A percentile compares a stretch with the other conserved stretches of the same genome.
These are phyloP conservation scores for Rhinopithecus roxellana DNA, from an alignment of 2,113 vertebrate genomes.

Conservation along the genomic window DNA sequence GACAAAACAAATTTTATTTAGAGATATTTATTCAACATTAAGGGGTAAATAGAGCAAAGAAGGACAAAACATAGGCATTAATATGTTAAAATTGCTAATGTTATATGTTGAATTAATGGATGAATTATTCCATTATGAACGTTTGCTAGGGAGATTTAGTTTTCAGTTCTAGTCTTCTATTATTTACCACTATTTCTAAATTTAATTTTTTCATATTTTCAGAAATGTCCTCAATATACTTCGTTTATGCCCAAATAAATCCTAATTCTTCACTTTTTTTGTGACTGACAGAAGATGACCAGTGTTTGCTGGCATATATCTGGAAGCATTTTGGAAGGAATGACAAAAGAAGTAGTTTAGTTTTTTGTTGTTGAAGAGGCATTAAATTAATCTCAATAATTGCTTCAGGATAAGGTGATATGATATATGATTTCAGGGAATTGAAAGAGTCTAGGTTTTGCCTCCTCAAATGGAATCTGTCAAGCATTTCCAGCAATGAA, in stretches of 20 bases:
- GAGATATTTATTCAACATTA: neutral
- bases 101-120: neutral
- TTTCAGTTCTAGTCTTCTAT: neutral
- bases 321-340: constrained; percentile 9
- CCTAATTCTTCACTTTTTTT: neutral
- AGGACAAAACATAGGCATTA: neutral
- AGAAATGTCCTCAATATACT: neutral
- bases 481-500: neutral
- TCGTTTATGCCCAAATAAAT: neutral
- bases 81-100: neutral
- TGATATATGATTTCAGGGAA: neutral
- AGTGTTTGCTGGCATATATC: neutral
- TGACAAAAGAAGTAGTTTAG: neutral
- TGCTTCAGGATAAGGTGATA: neutral
- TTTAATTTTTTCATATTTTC: neutral
- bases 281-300: neutral
- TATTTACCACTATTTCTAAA: constrained; percentile 7
- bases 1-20: neutral
- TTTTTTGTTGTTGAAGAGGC: neutral
- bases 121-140: neutral
- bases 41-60: neutral
- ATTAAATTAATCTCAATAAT: neutral
- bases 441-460: neutral
- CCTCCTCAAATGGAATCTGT: neutral
- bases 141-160: neutral